phyloP scores from a whole-genome alignment of 2,113 vertebrate species.

The Pomatorhinus ruficollis region DNA sequence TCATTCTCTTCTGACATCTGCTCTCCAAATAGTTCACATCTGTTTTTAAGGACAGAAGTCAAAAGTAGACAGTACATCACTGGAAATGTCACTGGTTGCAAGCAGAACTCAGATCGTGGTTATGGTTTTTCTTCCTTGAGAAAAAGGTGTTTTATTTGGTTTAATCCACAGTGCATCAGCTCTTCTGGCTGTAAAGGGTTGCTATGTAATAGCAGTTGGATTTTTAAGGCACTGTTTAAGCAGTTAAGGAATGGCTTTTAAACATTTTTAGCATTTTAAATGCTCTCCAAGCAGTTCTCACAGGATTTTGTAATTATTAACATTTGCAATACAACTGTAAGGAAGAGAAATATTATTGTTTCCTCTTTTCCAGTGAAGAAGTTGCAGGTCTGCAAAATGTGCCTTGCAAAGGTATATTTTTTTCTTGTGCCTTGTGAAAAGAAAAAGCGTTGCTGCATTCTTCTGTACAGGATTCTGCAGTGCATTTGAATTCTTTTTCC shows the following conservation, averaged over 20 bases:
- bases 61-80: neutral
- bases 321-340: neutral
- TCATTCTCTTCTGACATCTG: neutral
- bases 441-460: neutral
- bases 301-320: neutral
- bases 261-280: neutral
- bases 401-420: neutral
- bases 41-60: neutral
- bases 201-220: neutral
- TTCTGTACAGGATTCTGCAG: neutral
- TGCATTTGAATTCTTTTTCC: constrained; percentile 26
- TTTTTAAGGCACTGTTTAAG: neutral
- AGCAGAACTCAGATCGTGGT: neutral
- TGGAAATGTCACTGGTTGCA: neutral
- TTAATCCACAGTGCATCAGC: neutral
- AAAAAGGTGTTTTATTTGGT: neutral
- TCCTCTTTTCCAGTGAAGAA: neutral
- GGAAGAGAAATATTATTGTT: neutral
- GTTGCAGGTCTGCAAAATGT: neutral
- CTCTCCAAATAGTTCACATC: neutral
- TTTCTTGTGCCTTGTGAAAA: neutral
- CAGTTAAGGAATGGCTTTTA: neutral
- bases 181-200: neutral
- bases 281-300: neutral
- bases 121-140: neutral